A percentile compares a stretch with the other conserved stretches of the same genome.
Evolutionary conservation across 2,888 invertebrate genomes (phyloP).

Genomic region (Eulithis testata): DNA sequence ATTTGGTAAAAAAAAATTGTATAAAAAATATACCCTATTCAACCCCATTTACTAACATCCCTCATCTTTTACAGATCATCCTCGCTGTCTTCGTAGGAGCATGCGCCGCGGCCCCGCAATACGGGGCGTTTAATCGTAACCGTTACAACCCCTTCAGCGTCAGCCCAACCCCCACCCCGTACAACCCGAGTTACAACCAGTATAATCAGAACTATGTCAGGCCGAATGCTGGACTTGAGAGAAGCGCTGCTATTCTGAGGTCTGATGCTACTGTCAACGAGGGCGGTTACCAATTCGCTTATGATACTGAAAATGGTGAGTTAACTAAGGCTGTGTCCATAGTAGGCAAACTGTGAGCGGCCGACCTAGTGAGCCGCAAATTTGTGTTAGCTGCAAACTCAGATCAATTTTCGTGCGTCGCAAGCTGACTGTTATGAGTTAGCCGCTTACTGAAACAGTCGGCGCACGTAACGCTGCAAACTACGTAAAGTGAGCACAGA

Average conservation of each 20-base stretch:
- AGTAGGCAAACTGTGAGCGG: too few species aligned
- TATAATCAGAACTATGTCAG: slow-evolving; percentile 58
- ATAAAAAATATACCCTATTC: too few species aligned
- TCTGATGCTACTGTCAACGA: slow-evolving; percentile 70
- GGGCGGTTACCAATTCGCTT: slow-evolving; percentile 76
- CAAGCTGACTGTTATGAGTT: too few species aligned
- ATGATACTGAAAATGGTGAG: slow-evolving; percentile 87
- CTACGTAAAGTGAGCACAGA: too few species aligned
- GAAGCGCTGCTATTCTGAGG: slow-evolving; percentile 69
- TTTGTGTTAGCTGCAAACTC: too few species aligned
- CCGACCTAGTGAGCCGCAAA: too few species aligned
- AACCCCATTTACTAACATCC: too few species aligned
- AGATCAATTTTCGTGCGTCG: too few species aligned
- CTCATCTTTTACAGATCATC: slow-evolving; percentile 57
- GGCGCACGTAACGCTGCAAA: too few species aligned
- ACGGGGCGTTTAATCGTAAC: slow-evolving; percentile 43
- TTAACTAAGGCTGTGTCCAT: too few species aligned
- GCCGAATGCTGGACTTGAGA: slow-evolving; percentile 61
- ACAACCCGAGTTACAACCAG: slow-evolving; percentile 40
- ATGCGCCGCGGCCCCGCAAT: slow-evolving; percentile 64
- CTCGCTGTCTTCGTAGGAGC: slow-evolving; percentile 63
- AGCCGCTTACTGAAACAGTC: too few species aligned
- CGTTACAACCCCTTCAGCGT: slow-evolving; percentile 53
- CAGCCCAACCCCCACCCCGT: slow-evolving; percentile 9
- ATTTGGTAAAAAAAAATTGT: too few species aligned